These are phyloP conservation scores for Cosmopolites sordidus DNA, from an alignment of 2,888 invertebrate genomes.

Conservation along the genomic window DNA sequence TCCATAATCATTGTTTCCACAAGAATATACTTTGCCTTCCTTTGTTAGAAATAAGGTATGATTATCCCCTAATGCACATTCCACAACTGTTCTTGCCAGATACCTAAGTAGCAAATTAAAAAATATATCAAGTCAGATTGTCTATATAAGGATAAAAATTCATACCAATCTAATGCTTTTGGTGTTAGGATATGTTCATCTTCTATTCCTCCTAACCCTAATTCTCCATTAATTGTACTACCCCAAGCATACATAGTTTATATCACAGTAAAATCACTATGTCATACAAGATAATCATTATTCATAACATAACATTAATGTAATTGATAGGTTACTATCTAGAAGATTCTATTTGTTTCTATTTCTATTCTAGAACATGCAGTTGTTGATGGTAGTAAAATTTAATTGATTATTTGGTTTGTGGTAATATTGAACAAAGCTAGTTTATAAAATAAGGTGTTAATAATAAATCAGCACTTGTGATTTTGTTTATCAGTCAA, in stretches of 20 bases:
- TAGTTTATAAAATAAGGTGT: too few species aligned
- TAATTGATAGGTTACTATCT: not conserved
- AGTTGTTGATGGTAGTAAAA: too few species aligned
- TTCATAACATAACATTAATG: not conserved
- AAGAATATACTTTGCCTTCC: slow-evolving; percentile 79
- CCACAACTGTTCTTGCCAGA: slow-evolving; percentile 53
- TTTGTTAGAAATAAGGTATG: slow-evolving; percentile 76
- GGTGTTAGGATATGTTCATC: slow-evolving; percentile 64
- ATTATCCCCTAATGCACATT: slow-evolving; percentile 72
- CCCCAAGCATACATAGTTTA: slow-evolving; percentile 69
- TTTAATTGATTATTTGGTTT: too few species aligned
- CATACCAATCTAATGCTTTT: slow-evolving; percentile 57
- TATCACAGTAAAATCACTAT: slow-evolving; percentile 1
- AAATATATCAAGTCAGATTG: not conserved
- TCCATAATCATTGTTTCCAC: slow-evolving; percentile 89
- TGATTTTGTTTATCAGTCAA: slow-evolving; percentile 7
- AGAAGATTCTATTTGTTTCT: slow-evolving; percentile 6
- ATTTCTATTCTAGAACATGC: too few species aligned
- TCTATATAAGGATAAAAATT: too few species aligned
- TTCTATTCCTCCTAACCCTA: slow-evolving; percentile 74
- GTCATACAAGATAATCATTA: slow-evolving; percentile 6
- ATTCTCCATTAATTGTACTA: slow-evolving; percentile 69
- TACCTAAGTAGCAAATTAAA: slow-evolving; percentile 27
- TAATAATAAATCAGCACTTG: slow-evolving; percentile 8
- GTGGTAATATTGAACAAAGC: too few species aligned